Conservation (phyloP, 2,113 vertebrate genomes). For the Microcebus griseorufus region DNA sequence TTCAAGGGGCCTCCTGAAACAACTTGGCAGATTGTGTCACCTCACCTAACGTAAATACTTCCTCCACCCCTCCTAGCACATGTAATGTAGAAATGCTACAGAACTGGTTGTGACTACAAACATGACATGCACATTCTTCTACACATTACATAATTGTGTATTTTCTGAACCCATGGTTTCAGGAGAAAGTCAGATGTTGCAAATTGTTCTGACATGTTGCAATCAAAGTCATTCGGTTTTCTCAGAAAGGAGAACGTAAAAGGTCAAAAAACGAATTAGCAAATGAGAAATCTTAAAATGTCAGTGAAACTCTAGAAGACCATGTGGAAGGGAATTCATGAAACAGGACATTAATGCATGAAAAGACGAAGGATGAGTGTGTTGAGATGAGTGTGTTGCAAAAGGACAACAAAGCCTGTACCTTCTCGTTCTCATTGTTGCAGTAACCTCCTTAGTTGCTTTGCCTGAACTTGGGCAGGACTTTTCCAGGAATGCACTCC, state of each 20-base stretch:
- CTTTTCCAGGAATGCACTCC: no score
- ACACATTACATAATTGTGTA: not conserved
- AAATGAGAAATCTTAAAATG: not conserved
- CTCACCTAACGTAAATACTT: not conserved
- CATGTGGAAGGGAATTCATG: not conserved
- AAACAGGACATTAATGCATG: no score
- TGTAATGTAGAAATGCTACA: not conserved
- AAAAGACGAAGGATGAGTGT: no score
- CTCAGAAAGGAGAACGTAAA: not conserved
- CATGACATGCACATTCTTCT: not conserved
- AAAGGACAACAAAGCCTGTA: no score
- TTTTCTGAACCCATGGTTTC: not conserved
- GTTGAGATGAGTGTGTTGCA: no score
- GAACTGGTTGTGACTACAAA: not conserved
- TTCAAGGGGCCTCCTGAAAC: not conserved
- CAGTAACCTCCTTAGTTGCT: no score
- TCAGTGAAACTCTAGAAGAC: not conserved
- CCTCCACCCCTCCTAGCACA: not conserved
- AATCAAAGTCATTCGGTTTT: not conserved
- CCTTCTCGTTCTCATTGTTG: no score
- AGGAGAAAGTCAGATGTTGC: not conserved
- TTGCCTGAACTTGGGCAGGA: no score
- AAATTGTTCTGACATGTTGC: not conserved
- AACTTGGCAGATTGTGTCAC: not conserved
- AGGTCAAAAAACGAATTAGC: not conserved